Conservation (phyloP, 2,888 invertebrate genomes). For the Archaeoteleia sp. region DNA sequence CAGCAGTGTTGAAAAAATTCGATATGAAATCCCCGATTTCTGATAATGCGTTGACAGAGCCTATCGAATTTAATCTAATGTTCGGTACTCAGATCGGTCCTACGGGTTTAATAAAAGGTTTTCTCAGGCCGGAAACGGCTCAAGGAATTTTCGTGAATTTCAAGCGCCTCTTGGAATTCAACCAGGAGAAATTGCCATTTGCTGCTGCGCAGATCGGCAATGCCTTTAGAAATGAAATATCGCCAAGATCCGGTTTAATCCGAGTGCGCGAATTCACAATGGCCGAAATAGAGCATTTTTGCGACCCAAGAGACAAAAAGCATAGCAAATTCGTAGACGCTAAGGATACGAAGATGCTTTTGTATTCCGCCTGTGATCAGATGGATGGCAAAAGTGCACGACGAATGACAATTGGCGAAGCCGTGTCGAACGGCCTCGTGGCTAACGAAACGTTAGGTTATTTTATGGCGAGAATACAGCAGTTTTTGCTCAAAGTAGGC, state of each 20-base stretch:
- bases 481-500: constrained; percentile 91
- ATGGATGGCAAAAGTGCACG: constrained; percentile 96
- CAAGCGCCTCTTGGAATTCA: constrained; percentile 96
- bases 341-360: constrained; percentile 83
- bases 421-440: constrained; percentile 89
- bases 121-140: constrained; percentile 97
- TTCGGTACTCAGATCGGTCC: constrained; percentile 99
- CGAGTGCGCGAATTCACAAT: constrained; percentile 99
- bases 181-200: constrained; percentile 96
- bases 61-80: constrained; percentile 99
- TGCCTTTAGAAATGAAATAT: constrained; percentile 99
- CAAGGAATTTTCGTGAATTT: constrained; percentile 99
- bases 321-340: constrained; percentile 93
- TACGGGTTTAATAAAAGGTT: constrained; percentile 95
- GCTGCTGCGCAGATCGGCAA: constrained; percentile 99
- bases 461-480: constrained; percentile 96
- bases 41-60: constrained; percentile 95
- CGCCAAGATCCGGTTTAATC: constrained; percentile 93
- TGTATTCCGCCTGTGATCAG: constrained; percentile 97
- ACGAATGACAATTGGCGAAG: constrained; percentile 87
- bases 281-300: constrained; percentile 99
- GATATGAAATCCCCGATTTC: constrained; percentile 96
- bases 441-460: constrained; percentile 98
- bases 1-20: constrained; percentile 87
- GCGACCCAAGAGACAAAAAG: constrained; percentile 90